Conservation (phyloP, 2,113 vertebrate species). For the Mola mola region DNA sequence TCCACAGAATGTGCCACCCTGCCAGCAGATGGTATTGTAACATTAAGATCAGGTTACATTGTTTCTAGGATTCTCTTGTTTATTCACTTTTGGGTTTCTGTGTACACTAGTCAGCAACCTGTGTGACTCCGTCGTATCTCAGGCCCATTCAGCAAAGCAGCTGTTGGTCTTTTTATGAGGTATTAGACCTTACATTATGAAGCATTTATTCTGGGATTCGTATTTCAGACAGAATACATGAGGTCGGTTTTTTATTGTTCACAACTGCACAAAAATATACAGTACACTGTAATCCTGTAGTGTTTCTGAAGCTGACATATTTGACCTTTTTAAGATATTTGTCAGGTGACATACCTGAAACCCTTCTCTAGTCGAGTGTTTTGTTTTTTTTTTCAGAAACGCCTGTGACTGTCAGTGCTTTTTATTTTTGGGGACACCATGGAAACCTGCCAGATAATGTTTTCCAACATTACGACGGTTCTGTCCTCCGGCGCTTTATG, state of each 20-base stretch:
- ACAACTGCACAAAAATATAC: constrained; percentile 27
- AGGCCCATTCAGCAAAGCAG: constrained; percentile 59
- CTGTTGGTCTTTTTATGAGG: constrained; percentile 72
- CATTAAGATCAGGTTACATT: constrained; percentile 63
- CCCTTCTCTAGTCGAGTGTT: constrained; percentile 38
- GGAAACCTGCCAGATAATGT: constrained; percentile 61
- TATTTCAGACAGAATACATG: constrained; percentile 60
- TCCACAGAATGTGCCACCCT: constrained; percentile 51
- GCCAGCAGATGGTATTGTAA: constrained; percentile 66
- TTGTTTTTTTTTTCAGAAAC: constrained; percentile 45
- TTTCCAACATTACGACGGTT: constrained; percentile 46
- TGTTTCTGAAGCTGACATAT: constrained; percentile 30
- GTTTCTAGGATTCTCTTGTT: constrained; percentile 73
- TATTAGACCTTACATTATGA: constrained; percentile 53
- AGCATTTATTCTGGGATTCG: constrained; percentile 70
- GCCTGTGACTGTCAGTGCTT: constrained; percentile 57
- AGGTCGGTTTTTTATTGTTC: constrained; percentile 47
- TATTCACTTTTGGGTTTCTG: constrained; percentile 71
- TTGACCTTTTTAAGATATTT: constrained; percentile 56
- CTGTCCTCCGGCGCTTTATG: constrained; percentile 53
- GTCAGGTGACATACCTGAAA: constrained; percentile 38
- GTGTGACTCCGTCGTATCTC: constrained; percentile 56
- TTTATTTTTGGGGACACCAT: constrained; percentile 54
- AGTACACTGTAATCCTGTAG: constrained; percentile 17
- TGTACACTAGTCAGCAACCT: constrained; percentile 66